phyloP scores from a whole-genome alignment of 1,140 invertebrate species.

The Leptopilina boulardi region DNA sequence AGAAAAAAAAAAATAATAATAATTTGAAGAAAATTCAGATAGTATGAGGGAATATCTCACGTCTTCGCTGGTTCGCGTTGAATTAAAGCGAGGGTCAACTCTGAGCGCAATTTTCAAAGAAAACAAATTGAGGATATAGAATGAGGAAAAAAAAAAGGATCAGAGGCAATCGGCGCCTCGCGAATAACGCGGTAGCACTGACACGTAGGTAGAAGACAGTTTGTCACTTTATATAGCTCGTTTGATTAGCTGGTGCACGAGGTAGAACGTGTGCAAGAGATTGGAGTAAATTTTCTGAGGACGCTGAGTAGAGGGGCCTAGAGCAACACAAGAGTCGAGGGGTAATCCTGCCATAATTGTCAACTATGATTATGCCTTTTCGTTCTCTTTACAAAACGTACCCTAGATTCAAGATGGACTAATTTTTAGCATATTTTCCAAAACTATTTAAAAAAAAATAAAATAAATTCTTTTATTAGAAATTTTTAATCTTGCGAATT shows the following conservation, averaged over 20 bases:
- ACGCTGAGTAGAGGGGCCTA: conserved; percentile 46
- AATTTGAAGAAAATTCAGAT: too few relatives aligned
- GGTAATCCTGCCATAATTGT: conserved; percentile 66
- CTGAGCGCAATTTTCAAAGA: too few relatives aligned
- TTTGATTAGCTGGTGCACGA: conserved; percentile 65
- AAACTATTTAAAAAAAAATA: neutral
- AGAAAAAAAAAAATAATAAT: neutral
- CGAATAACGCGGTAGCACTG: conserved; percentile 54
- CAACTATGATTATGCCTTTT: conserved; percentile 50
- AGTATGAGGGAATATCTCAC: too few relatives aligned
- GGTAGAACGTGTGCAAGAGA: conserved; percentile 49
- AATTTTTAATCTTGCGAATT: too few relatives aligned
- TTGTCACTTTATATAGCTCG: conserved; percentile 72
- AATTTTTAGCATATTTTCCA: neutral
- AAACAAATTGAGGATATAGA: conserved; percentile 13
- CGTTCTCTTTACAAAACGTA: conserved; percentile 35
- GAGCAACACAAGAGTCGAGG: conserved; percentile 51
- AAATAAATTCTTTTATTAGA: neutral
- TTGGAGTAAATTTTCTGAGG: conserved; percentile 37
- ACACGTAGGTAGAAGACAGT: conserved; percentile 60
- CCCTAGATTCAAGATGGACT: neutral
- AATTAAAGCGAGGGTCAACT: too few relatives aligned
- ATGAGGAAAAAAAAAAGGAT: conserved; percentile 35
- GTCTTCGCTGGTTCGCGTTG: too few relatives aligned
- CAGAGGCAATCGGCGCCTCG: conserved; percentile 37